Percentiles rank a stretch among this genome's conserved stretches.
These are phyloP conservation scores for Bubo blakistoni DNA, from an alignment of 2,113 vertebrate genomes.

Conservation along the genomic window DNA sequence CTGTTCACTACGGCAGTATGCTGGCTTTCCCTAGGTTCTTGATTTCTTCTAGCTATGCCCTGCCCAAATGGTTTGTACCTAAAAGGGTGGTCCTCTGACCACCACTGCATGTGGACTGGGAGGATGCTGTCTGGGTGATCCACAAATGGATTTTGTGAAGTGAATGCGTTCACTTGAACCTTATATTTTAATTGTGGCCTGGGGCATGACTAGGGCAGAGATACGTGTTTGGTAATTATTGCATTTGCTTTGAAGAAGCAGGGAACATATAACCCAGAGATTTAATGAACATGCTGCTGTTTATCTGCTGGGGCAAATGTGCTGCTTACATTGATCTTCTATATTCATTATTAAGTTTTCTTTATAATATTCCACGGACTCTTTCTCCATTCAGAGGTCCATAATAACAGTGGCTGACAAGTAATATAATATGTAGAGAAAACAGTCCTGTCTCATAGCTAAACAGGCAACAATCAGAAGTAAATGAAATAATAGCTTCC, in stretches of 20 bases:
- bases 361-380: not conserved
- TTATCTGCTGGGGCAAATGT: not conserved
- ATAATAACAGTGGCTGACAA: not conserved
- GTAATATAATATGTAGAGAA: not conserved
- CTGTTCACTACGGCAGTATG: not conserved
- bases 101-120: fast-evolving
- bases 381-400: not conserved
- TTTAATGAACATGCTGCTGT: not conserved
- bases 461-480: not conserved
- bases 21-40: not conserved
- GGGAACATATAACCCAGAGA: not conserved
- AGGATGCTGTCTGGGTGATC: not conserved
- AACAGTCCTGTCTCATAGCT: not conserved
- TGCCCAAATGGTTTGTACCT: not conserved
- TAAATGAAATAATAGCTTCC: not conserved
- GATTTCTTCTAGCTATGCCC: not conserved
- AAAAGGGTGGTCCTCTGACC: not conserved
- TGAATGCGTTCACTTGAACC: not conserved
- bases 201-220: not conserved
- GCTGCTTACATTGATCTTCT: not conserved
- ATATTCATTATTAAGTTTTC: not conserved
- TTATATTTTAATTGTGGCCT: not conserved
- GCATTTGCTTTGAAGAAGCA: not conserved
- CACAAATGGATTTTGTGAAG: not conserved
- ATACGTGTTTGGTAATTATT: not conserved